Percentiles rank a stretch among this genome's conserved stretches.
Evolutionary conservation across 2,113 vertebrate genomes (phyloP).

Genomic region (Pomatorhinus ruficollis): DNA sequence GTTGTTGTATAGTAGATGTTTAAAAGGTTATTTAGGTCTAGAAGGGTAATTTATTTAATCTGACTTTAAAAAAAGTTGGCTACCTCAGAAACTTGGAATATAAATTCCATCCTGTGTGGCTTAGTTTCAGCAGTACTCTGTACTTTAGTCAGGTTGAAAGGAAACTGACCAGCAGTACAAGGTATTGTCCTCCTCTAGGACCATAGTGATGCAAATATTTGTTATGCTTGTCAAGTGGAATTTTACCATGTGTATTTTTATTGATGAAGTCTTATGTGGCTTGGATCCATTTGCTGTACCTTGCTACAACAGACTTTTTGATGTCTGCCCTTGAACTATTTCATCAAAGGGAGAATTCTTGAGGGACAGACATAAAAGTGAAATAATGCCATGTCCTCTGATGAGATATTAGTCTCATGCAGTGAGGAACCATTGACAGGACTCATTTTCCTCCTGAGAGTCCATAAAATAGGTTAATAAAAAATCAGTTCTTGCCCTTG

Average conservation of each 20-base stretch:
- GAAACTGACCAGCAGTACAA: neutral
- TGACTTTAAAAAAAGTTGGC: neutral
- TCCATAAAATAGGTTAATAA: constrained; percentile 55
- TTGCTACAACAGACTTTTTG: neutral
- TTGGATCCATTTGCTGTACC: neutral
- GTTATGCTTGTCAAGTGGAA: neutral
- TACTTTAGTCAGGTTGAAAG: neutral
- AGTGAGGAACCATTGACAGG: constrained; percentile 5
- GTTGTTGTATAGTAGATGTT: neutral
- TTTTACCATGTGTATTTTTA: neutral
- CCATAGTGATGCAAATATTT: neutral
- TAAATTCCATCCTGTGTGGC: neutral
- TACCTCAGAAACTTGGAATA: neutral
- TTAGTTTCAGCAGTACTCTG: neutral
- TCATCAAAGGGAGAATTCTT: constrained; percentile 34
- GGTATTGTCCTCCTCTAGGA: neutral
- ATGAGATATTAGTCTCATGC: neutral
- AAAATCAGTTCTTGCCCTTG: neutral
- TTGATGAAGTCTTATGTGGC: neutral
- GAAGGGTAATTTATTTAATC: neutral
- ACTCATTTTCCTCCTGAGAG: constrained; percentile 25
- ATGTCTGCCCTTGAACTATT: constrained; percentile 60
- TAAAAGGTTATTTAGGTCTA: neutral
- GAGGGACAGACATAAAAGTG: constrained; percentile 20
- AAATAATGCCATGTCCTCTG: constrained; percentile 42